Conservation (phyloP, 2,113 vertebrate genomes). For the Mus spicilegus region DNA sequence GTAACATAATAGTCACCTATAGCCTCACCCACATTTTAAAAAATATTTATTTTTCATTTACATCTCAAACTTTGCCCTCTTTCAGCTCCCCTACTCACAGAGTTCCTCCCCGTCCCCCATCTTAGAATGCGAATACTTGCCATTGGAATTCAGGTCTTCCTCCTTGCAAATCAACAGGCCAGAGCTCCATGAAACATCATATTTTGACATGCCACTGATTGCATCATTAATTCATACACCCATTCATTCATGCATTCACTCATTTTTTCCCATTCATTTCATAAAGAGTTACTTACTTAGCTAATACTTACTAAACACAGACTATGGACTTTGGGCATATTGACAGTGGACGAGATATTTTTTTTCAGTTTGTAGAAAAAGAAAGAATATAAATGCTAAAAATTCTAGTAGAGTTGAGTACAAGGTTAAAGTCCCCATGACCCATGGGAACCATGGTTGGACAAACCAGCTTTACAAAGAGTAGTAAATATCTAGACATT, state of each 20-base stretch:
- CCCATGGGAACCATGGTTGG: background rate
- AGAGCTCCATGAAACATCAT: background rate
- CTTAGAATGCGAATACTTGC: no score
- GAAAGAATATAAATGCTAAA: constrained; percentile 13
- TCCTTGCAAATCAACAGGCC: background rate
- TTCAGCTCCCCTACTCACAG: no score
- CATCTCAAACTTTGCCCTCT: no score
- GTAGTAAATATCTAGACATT: background rate
- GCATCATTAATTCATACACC: background rate
- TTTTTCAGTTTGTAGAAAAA: background rate
- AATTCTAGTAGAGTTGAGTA: background rate
- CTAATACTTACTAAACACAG: background rate
- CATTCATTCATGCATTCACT: background rate
- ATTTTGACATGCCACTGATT: background rate
- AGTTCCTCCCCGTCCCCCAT: no score
- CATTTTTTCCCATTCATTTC: background rate
- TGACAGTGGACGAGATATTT: background rate
- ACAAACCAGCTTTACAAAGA: background rate
- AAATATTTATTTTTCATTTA: no score
- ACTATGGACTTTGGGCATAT: background rate
- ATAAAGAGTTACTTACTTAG: constrained; percentile 27
- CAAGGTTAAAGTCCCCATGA: background rate
- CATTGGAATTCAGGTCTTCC: background rate
- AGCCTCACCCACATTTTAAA: background rate
- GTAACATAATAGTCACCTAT: no score